Base-by-base conservation (phyloP, 2,797 vertebrate genomes). In the Aphelocoma californica region DNA sequence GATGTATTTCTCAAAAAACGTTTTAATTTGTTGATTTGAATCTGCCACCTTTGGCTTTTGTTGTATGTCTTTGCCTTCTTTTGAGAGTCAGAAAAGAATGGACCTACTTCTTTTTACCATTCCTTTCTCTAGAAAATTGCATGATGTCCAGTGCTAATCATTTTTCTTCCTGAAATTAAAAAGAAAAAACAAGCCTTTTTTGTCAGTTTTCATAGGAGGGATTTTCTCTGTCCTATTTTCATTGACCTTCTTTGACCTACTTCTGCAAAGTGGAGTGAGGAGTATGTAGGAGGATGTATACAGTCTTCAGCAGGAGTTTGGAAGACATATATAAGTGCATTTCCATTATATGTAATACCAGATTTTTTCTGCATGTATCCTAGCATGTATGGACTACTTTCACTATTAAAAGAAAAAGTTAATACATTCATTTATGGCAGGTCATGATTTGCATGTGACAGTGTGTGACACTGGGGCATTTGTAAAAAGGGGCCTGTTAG, bases 201-300 rank as follows among this genome's bases (percentile, higher is more conserved):
- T 77, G 32, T 65, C 34, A 60, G 26, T 88, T 95, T 91, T 92
- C 40, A 28, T 73, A 64, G 71, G n/a, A 85, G 67, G 78, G 91
- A 77, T 94, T 95, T 96, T 92, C 83, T 10, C 0, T 77, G 70
- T 79, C 91, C 74, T 86, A 44, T 92, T 95, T 91, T 84, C 56
- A 11, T 36, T 95, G 86, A 85, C 87, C 67, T 94, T 90, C 70
- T 96, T 81, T 67, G 90, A 88, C 80, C 82, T 95, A 81, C 15
- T 88, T 96, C 60, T 91, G 57, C 45, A 29, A 71, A 84, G 62
- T 60, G 62, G 32, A 91, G 24, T 38, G 18, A 91, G 51, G 28
- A 86, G 21, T 23, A 45, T 45, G 12, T 75, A 28, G 61, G 32
- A 75, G 58, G 58, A 58, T 44, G 19, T 64, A 23, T 18, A 32